Conservation (phyloP, 2,113 vertebrate species). For the Vimba vimba region DNA sequence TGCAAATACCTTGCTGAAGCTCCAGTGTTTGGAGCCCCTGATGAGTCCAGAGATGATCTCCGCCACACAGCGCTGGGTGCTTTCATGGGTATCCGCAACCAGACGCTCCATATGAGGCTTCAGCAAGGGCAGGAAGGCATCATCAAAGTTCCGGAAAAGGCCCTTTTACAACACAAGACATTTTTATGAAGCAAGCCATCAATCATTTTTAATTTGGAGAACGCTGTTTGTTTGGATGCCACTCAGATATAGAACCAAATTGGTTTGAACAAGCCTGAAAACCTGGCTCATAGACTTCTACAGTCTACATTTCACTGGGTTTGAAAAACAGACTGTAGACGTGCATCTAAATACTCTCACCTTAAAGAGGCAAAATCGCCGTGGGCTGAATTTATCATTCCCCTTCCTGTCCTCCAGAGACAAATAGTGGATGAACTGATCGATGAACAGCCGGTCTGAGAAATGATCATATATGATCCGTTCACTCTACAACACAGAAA, state of each 20-base stretch:
- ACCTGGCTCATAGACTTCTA: not conserved
- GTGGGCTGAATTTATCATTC: slow-evolving; percentile 98
- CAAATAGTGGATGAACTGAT: slow-evolving; percentile 93
- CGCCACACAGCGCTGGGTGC: slow-evolving; percentile 92
- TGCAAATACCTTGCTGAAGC: slow-evolving; percentile 84
- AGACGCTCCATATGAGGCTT: slow-evolving; percentile 90
- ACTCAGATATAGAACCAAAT: not conserved
- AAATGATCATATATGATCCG: slow-evolving; percentile 96
- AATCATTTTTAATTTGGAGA: not conserved
- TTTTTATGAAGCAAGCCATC: not conserved
- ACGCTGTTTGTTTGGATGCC: not conserved
- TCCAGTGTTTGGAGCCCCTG: slow-evolving; percentile 96
- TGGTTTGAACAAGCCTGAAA: not conserved
- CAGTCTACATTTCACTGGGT: not conserved
- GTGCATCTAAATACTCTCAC: slow-evolving; percentile 65
- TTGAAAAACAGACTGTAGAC: not conserved
- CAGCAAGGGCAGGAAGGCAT: slow-evolving; percentile 88
- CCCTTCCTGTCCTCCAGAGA: slow-evolving; percentile 98
- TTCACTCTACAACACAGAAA: slow-evolving; percentile 80
- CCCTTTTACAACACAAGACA: slow-evolving; percentile 74
- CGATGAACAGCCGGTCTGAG: slow-evolving; percentile 90
- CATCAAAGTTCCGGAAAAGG: slow-evolving; percentile 92
- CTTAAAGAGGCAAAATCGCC: slow-evolving; percentile 98
- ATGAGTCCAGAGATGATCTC: slow-evolving; percentile 97
- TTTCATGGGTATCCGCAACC: slow-evolving; percentile 91